A percentile compares a stretch with the other conserved stretches of the same genome.
Conservation (phyloP, 2,113 vertebrate genomes). For the Notiomystis cincta region DNA sequence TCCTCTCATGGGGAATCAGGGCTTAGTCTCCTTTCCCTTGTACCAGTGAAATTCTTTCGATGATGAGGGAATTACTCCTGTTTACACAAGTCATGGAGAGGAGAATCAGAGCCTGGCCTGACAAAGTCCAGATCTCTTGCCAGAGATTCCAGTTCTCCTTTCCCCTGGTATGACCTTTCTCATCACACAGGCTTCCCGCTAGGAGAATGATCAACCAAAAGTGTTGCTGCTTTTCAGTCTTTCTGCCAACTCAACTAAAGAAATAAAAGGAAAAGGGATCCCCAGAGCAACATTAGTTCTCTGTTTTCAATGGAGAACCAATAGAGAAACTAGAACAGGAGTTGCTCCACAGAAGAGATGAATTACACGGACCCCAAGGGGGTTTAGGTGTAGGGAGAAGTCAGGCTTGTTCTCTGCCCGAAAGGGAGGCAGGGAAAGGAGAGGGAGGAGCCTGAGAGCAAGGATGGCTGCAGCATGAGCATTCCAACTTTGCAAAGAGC, state of each 20-base stretch:
- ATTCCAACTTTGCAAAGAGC: not conserved
- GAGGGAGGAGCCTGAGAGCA: not conserved
- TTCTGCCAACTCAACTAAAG: not conserved
- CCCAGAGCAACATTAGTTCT: slow-evolving; percentile 8
- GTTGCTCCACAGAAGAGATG: not conserved
- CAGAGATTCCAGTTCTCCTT: slow-evolving; percentile 34
- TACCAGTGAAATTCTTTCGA: not conserved
- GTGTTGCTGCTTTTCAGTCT: not conserved
- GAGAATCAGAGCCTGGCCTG: slow-evolving; percentile 30
- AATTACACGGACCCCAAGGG: not conserved
- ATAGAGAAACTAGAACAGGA: not conserved
- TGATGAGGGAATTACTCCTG: not conserved
- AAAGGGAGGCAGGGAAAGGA: not conserved
- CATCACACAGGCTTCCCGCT: not conserved
- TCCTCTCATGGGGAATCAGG: not conserved
- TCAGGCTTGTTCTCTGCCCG: not conserved
- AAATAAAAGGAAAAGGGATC: slow-evolving; percentile 14
- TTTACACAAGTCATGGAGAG: slow-evolving; percentile 48
- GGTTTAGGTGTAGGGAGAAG: not conserved
- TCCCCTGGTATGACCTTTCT: slow-evolving; percentile 31
- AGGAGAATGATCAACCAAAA: not conserved
- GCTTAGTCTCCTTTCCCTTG: not conserved
- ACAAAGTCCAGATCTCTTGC: slow-evolving; percentile 40
- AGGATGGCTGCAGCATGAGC: not conserved
- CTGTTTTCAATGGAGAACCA: slow-evolving; percentile 16